Percentiles rank a stretch among this genome's conserved stretches.
Evolutionary conservation across 2,113 vertebrate genomes (phyloP).

Genomic region (Mormoops blainvillei): DNA sequence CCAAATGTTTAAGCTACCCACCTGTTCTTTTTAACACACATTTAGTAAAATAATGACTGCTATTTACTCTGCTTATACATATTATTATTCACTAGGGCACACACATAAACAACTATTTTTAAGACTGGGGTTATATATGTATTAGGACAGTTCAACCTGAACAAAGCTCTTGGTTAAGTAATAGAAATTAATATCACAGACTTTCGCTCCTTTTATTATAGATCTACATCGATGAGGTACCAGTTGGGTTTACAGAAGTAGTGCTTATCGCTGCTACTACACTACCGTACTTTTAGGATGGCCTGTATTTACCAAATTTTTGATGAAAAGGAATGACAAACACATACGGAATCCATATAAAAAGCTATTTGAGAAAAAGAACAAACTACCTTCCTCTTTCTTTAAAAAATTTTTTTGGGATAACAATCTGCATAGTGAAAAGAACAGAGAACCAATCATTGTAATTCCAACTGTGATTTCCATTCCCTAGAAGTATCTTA

Average conservation of each 20-base stretch:
- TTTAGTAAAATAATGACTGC: neutral
- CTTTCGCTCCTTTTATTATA: conserved; percentile 38
- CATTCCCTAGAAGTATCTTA: neutral
- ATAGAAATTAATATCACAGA: neutral
- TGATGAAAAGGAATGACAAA: conserved; percentile 8
- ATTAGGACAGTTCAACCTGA: neutral
- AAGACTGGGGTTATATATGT: neutral
- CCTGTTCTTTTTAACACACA: neutral
- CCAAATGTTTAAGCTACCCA: neutral
- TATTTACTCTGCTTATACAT: neutral
- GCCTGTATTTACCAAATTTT: conserved; percentile 17
- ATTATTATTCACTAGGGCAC: neutral
- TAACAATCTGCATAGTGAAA: neutral
- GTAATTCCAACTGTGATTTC: neutral
- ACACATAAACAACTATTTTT: neutral
- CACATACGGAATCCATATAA: neutral
- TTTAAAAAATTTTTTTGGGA: neutral
- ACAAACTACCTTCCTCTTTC: neutral
- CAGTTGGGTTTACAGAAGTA: conserved; percentile 16
- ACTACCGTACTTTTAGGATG: neutral
- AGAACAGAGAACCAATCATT: neutral
- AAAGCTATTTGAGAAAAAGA: neutral
- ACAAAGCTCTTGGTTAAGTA: neutral
- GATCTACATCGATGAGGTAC: conserved; percentile 43
- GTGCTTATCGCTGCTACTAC: neutral